Percentiles rank a stretch among this genome's conserved stretches.
Evolutionary conservation across 2,113 vertebrate species (phyloP).

Genomic region (Indicator maculatus): DNA sequence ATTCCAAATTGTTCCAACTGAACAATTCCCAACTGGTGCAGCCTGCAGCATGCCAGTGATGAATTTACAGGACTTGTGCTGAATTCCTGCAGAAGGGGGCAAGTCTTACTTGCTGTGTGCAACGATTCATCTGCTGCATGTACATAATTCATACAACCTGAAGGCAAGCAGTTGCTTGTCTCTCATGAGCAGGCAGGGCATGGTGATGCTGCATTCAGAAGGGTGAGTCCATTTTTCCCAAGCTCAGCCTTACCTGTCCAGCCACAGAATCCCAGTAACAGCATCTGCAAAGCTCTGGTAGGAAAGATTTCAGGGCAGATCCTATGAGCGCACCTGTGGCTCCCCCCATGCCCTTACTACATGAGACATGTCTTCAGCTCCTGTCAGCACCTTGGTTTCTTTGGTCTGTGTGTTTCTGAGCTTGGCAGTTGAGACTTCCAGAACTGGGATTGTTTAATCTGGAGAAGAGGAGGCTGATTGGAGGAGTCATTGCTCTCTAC

Average conservation of each 20-base stretch:
- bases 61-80: background rate
- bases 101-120: background rate
- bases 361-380: accelerated
- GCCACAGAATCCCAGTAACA: background rate
- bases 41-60: background rate
- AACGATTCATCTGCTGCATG: no score
- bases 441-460: no score
- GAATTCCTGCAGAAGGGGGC: background rate
- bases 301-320: background rate
- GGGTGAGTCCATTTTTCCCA: background rate
- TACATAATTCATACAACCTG: background rate
- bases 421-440: background rate
- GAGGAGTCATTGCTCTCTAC: no score
- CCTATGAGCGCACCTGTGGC: background rate
- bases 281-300: background rate
- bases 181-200: background rate
- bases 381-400: background rate
- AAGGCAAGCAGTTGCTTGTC: background rate
- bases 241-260: background rate
- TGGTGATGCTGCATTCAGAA: background rate
- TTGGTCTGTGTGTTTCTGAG: background rate
- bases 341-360: accelerated
- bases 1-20: background rate
- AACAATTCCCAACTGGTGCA: background rate
- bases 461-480: no score